Conservation (phyloP, 2,797 vertebrate genomes). For the Sphenopsis melanotis region DNA sequence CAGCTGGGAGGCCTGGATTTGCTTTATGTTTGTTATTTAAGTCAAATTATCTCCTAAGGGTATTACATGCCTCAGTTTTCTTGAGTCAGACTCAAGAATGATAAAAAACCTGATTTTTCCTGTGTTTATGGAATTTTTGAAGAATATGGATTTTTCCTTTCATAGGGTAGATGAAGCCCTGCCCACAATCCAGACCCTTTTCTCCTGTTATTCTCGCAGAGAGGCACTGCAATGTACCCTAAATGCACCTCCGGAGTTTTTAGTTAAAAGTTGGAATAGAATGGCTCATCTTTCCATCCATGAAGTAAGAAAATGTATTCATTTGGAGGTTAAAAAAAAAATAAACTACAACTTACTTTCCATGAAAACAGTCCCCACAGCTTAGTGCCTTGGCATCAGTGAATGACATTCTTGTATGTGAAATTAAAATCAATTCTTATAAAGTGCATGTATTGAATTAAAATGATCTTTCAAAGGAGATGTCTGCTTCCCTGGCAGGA, state of each 20-base stretch:
- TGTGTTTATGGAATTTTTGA: neutral
- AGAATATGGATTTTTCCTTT: neutral
- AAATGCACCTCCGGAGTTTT: neutral
- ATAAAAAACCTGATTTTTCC: neutral
- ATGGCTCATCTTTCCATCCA: neutral
- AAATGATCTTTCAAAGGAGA: constrained; percentile 13
- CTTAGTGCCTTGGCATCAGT: neutral
- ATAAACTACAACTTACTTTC: neutral
- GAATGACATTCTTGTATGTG: neutral
- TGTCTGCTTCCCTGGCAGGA: neutral
- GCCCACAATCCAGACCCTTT: neutral
- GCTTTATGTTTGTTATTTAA: neutral
- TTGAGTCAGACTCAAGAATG: neutral
- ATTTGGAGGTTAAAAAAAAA: neutral
- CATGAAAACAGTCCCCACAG: neutral
- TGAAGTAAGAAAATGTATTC: neutral
- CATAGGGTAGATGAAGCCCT: neutral
- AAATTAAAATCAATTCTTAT: constrained; percentile 12
- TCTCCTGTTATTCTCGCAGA: neutral
- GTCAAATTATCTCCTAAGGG: neutral
- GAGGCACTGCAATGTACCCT: rapidly evolving
- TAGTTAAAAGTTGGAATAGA: neutral
- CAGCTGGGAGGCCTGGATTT: neutral
- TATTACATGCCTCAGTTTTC: neutral
- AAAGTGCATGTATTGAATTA: neutral